These are phyloP conservation scores for Lottia gigantea DNA, from an alignment of 2,888 invertebrate species.

Conservation along the genomic window DNA sequence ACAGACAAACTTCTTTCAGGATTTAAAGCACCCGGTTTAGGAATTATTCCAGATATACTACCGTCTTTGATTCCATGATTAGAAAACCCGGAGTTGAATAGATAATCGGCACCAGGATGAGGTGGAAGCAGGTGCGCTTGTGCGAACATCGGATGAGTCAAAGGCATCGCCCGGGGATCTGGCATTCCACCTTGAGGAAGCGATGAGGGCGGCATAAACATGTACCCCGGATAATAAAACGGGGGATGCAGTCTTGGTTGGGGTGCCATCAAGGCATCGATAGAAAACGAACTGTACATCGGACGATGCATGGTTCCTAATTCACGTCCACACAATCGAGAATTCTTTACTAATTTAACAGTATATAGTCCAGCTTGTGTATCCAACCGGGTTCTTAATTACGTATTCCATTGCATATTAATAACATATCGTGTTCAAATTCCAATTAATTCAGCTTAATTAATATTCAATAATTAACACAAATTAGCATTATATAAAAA, in stretches of 20 bases:
- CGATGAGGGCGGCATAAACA: conserved; percentile 41
- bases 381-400: background rate
- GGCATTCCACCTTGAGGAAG: conserved; percentile 21
- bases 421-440: too few species aligned
- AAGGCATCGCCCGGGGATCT: conserved; percentile 21
- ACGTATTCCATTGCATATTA: too few species aligned
- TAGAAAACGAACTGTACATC: conserved; percentile 46
- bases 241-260: conserved; percentile 37
- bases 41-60: background rate
- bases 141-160: conserved; percentile 20
- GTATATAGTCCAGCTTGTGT: background rate
- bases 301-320: conserved; percentile 39
- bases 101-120: background rate
- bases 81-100: background rate
- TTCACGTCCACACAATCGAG: too few species aligned
- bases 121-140: conserved; percentile 16
- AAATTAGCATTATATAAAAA: too few species aligned
- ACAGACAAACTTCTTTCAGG: conserved; percentile 9
- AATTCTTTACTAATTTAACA: too few species aligned
- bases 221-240: conserved; percentile 41
- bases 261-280: conserved; percentile 50
- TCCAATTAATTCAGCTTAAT: too few species aligned
- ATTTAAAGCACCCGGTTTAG: conserved; percentile 14
- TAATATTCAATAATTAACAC: too few species aligned
- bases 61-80: background rate